These are phyloP conservation scores for Lobophora halterata DNA, from an alignment of 2,888 invertebrate species.

Conservation along the genomic window DNA sequence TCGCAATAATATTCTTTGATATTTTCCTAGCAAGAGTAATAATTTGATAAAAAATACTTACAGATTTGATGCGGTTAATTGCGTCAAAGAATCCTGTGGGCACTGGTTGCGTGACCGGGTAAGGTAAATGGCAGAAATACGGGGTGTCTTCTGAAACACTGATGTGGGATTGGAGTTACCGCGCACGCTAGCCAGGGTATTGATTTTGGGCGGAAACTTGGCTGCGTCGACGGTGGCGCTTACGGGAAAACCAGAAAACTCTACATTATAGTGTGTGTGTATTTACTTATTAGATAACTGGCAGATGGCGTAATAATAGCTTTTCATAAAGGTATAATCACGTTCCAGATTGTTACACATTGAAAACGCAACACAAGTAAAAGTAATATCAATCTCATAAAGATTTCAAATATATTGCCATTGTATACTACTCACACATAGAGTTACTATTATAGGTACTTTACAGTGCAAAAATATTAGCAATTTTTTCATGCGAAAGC, in stretches of 20 bases:
- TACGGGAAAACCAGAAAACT: conserved; percentile 33
- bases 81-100: conserved; percentile 48
- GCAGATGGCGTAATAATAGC: conserved; percentile 51
- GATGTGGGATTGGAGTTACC: conserved; percentile 59
- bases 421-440: no score
- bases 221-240: conserved; percentile 44
- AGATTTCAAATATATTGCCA: no score
- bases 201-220: conserved; percentile 75
- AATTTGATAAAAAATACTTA: conserved; percentile 45
- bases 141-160: conserved; percentile 66
- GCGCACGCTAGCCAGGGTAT: conserved; percentile 65
- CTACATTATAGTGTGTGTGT: conserved; percentile 17
- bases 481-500: no score
- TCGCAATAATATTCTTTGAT: background rate
- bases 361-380: no score
- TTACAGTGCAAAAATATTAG: no score
- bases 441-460: no score
- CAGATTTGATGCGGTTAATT: conserved; percentile 47
- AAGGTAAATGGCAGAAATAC: conserved; percentile 57
- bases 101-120: conserved; percentile 60
- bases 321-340: no score
- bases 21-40: background rate
- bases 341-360: background rate
- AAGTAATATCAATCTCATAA: no score
- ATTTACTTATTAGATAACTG: conserved; percentile 10